Evolutionary conservation across 2,113 vertebrate species (phyloP).

Genomic region (Ochotona princeps): DNA sequence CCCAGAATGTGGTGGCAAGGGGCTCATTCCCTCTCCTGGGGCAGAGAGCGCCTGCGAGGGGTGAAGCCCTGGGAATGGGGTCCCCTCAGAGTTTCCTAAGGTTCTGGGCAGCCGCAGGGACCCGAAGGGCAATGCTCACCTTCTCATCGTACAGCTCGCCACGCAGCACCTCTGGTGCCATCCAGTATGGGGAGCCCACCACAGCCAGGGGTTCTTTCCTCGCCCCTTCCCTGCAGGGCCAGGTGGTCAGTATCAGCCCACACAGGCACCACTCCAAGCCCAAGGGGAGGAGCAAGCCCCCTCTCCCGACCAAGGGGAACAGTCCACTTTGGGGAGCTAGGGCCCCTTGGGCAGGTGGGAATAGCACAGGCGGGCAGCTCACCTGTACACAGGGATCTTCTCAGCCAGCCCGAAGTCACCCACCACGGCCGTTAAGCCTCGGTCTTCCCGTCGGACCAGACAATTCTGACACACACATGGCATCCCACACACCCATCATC

Average conservation of each 20-base stretch:
- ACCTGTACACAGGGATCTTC: slow-evolving; percentile 97
- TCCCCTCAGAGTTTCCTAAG: neutral
- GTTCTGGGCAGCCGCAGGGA: neutral
- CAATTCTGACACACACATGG: slow-evolving; percentile 90
- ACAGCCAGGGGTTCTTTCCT: slow-evolving; percentile 93
- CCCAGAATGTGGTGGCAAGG: neutral
- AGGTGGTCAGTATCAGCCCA: slow-evolving; percentile 60
- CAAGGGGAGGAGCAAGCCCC: neutral
- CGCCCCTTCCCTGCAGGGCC: slow-evolving; percentile 86
- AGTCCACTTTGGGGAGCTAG: no score
- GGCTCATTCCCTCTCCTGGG: neutral
- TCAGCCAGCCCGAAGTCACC: slow-evolving; percentile 97
- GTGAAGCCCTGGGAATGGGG: neutral
- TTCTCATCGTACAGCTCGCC: slow-evolving; percentile 96
- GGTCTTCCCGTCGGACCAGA: slow-evolving; percentile 92
- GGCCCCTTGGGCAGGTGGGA: neutral
- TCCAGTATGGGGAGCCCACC: slow-evolving; percentile 98
- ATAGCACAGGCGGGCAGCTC: neutral
- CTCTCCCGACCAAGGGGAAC: neutral
- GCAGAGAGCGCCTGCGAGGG: neutral
- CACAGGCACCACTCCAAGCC: neutral
- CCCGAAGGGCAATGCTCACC: slow-evolving; percentile 84
- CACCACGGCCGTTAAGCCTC: slow-evolving; percentile 92
- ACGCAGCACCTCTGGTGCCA: slow-evolving; percentile 96
- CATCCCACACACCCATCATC: neutral